Percentiles rank a stretch among this genome's conserved stretches.
phyloP scores from a whole-genome alignment of 2,888 invertebrate genomes.

The Cancer borealis region DNA sequence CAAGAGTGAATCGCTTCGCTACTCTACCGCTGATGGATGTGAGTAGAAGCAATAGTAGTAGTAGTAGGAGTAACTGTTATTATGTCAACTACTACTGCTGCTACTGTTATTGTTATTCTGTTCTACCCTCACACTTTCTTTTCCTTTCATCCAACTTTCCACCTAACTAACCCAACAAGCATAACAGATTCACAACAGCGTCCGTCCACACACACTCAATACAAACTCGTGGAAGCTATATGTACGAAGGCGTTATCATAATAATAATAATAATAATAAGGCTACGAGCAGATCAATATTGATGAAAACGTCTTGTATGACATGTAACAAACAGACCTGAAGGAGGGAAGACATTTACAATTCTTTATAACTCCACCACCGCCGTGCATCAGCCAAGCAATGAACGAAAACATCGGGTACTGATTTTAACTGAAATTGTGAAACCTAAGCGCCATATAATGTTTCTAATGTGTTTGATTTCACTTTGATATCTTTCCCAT shows the following conservation, averaged over 20 bases:
- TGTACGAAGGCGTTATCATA: not conserved
- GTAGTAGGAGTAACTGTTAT: not conserved
- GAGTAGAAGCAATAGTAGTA: not conserved
- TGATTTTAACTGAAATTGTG: not conserved
- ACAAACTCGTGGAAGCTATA: too few relatives aligned
- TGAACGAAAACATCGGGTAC: not conserved
- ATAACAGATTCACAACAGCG: too few relatives aligned
- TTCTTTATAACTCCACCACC: not conserved
- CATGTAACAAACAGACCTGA: not conserved
- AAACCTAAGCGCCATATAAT: too few relatives aligned
- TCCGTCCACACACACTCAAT: too few relatives aligned
- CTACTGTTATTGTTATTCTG: too few relatives aligned
- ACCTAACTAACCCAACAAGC: too few relatives aligned
- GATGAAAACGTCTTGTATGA: not conserved
- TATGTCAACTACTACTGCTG: too few relatives aligned
- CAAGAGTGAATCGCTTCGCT: not conserved
- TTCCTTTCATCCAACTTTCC: too few relatives aligned
- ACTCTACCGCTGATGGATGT: too few relatives aligned
- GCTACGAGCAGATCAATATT: not conserved
- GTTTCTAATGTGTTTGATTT: too few relatives aligned
- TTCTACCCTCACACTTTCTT: too few relatives aligned
- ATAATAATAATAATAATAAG: not conserved
- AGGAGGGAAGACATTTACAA: not conserved
- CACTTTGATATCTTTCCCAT: too few relatives aligned
- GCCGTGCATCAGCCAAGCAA: not conserved